These are phyloP conservation scores for Danaus melanippus DNA, from an alignment of 1,140 invertebrate genomes.

Conservation along the genomic window DNA sequence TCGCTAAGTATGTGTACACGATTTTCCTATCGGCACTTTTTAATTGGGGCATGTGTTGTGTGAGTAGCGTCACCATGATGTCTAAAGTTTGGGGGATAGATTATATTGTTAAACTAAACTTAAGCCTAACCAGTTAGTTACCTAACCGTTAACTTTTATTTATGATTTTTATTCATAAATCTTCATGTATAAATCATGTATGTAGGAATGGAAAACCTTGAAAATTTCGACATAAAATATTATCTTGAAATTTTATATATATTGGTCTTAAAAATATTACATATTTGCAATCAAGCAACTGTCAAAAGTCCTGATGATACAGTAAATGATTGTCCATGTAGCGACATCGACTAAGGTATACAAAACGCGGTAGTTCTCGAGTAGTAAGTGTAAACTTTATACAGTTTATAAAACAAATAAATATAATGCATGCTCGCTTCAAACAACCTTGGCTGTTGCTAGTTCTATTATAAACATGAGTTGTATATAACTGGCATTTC, in stretches of 20 bases:
- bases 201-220: too few species aligned
- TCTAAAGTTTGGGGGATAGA: too few species aligned
- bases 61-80: conserved; percentile 2
- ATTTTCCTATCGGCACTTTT: conserved; percentile 5
- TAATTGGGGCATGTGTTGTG: conserved; percentile 7
- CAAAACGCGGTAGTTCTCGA: conserved; percentile 32
- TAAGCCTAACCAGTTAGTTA: too few species aligned
- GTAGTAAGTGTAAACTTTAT: conserved; percentile 35
- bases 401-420: conserved; percentile 55
- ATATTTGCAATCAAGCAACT: not conserved
- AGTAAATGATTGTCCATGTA: not conserved
- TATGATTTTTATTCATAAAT: too few species aligned
- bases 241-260: too few species aligned
- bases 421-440: conserved; percentile 19
- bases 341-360: conserved; percentile 4
- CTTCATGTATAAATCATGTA: too few species aligned
- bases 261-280: too few species aligned
- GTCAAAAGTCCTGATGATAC: not conserved
- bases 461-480: not conserved
- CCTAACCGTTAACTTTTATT: too few species aligned
- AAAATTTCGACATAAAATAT: too few species aligned
- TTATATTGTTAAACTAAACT: too few species aligned
- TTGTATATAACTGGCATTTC: not conserved
- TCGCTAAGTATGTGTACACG: not conserved
- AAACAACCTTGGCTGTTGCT: conserved; percentile 30